Percentiles rank a stretch among this genome's conserved stretches.
phyloP scores from a whole-genome alignment of 2,888 invertebrate species.

The Acrocyrtus sp. region DNA sequence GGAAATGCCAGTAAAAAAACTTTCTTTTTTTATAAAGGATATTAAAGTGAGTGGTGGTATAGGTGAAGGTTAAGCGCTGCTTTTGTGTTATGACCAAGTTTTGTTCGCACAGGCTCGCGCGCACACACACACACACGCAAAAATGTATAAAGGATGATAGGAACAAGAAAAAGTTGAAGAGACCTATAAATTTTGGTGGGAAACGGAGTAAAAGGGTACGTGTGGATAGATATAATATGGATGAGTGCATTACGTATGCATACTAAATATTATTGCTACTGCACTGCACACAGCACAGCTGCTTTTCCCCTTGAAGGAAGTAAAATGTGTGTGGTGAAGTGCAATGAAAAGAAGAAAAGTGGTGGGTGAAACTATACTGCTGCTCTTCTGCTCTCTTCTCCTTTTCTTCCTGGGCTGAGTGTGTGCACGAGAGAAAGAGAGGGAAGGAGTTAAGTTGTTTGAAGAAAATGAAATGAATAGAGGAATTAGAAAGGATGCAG shows the following conservation, averaged over 20 bases:
- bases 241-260: background rate
- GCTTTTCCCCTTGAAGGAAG: background rate
- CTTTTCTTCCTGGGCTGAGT: background rate
- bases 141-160: too few relatives aligned
- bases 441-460: too few relatives aligned
- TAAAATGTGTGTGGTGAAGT: background rate
- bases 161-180: constrained; percentile 18
- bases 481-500: background rate
- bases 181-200: constrained; percentile 6
- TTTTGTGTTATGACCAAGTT: too few relatives aligned
- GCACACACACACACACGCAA: too few relatives aligned
- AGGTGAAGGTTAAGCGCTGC: too few relatives aligned
- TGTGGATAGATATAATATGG: background rate
- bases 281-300: background rate
- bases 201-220: background rate
- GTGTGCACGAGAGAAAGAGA: too few relatives aligned
- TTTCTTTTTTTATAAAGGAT: too few relatives aligned
- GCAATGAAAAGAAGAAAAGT: background rate
- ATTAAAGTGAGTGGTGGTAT: too few relatives aligned
- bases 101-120: too few relatives aligned
- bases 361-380: background rate
- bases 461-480: background rate
- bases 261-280: background rate
- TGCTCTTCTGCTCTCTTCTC: background rate
- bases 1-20: too few relatives aligned